Evolutionary conservation across 2,797 vertebrate genomes (phyloP).

Genomic region (Helostoma temminkii): DNA sequence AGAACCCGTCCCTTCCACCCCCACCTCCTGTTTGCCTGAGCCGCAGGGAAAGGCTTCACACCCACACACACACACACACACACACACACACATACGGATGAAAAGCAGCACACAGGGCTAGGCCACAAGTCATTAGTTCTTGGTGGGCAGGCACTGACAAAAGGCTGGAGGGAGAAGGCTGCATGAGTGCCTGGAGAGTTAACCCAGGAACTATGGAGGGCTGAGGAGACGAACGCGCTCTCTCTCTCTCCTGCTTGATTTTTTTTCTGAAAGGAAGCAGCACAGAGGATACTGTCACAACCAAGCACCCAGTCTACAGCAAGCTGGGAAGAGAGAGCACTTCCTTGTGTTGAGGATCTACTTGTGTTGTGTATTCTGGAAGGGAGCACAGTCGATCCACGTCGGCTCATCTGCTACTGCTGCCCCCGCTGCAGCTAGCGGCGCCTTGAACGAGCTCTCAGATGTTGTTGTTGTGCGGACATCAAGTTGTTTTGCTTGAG

Average conservation of each 20-base stretch:
- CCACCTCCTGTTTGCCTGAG: conserved; percentile 59
- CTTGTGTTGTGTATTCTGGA: conserved; percentile 41
- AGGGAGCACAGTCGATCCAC: conserved; percentile 35
- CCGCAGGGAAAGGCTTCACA: conserved; percentile 59
- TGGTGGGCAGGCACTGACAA: conserved; percentile 79
- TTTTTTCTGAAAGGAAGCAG: conserved; percentile 38
- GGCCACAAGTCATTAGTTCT: conserved; percentile 82
- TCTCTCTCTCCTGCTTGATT: conserved; percentile 26
- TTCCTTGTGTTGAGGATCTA: conserved; percentile 68
- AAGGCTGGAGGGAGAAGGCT: conserved; percentile 66
- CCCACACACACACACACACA: conserved; percentile 46
- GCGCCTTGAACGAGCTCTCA: neutral
- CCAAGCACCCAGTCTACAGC: conserved; percentile 47
- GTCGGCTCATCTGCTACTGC: conserved; percentile 30
- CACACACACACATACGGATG: conserved; percentile 38
- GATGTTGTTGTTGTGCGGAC: conserved; percentile 22
- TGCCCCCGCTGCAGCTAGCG: conserved; percentile 13
- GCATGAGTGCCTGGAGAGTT: conserved; percentile 53
- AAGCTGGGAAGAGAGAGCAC: conserved; percentile 48
- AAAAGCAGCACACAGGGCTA: conserved; percentile 65
- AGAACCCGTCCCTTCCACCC: conserved; percentile 55
- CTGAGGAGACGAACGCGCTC: conserved; percentile 40
- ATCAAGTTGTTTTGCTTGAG: conserved; percentile 31
- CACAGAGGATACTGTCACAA: conserved; percentile 38
- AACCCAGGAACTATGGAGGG: conserved; percentile 52